phyloP scores from a whole-genome alignment of 2,888 invertebrate genomes.

The Apodemia zela region DNA sequence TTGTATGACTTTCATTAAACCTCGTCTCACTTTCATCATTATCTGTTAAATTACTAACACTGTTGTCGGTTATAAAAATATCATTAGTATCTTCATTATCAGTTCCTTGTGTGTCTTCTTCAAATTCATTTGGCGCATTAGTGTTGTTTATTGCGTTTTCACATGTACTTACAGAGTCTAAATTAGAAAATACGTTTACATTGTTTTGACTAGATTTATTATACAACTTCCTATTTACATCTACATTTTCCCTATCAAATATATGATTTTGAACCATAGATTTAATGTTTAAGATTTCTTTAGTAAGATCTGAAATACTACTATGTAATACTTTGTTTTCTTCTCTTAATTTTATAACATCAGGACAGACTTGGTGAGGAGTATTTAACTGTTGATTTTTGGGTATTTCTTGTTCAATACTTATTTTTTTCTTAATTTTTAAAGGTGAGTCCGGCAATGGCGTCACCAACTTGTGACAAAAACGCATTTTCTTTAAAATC shows the following conservation, averaged over 20 bases:
- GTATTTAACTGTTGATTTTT: conserved; percentile 13
- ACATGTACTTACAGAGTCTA: background rate
- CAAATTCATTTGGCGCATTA: background rate
- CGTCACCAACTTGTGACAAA: conserved; percentile 44
- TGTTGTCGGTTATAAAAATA: background rate
- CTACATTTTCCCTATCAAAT: conserved; percentile 14
- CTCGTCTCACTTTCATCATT: background rate
- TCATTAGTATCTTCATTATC: background rate
- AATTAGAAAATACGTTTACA: background rate
- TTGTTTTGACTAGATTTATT: background rate
- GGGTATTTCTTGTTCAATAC: conserved; percentile 19
- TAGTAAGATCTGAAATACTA: conserved; percentile 35
- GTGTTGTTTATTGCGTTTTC: background rate
- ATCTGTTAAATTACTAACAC: background rate
- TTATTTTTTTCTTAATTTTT: conserved; percentile 28
- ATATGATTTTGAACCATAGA: conserved; percentile 30
- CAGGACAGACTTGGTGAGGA: conserved; percentile 30
- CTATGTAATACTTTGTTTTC: conserved; percentile 39
- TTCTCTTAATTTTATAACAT: conserved; percentile 38
- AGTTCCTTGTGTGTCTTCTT: background rate
- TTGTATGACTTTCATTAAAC: background rate
- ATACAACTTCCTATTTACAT: background rate
- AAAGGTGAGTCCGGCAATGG: conserved; percentile 56
- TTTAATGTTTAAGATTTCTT: conserved; percentile 40
- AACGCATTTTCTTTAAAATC: conserved; percentile 53